Base-by-base conservation (phyloP, 2,797 vertebrate species). In the Benthosema pterotum region DNA sequence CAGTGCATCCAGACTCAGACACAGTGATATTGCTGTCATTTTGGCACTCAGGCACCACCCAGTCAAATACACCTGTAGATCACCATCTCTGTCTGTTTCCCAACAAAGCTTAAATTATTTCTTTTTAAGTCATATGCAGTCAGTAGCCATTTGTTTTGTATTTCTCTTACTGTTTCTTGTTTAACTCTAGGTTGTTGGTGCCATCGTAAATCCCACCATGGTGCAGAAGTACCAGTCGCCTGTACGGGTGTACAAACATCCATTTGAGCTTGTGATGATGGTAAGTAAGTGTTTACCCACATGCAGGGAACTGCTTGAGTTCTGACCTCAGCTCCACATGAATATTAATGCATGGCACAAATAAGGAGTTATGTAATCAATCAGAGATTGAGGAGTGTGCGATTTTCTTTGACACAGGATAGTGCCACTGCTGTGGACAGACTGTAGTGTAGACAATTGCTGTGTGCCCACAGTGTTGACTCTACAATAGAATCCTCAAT, bases 161-260 rank as follows among this genome's bases (percentile, higher is more conserved):
- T 42, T 4, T 57, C 5, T 53, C 58, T 28, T 52, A 11, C 60
- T 7, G 57, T 25, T 47, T 59, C 17, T 17, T 17, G 0, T 73
- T 66, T 67, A 3, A 67, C 22, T 65, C 45, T 74, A 93, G 92
- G 85, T 86, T 66, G 83, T 80, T 49, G 79, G 72, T 62, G 75
- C 82, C 22, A 48, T 65, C 28, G 48, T 64, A 58, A 69, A 71
- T 52, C 58, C 78, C 86, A 83, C 68, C 79, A 99, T 99, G 97
- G 97, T 99, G 91, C 97, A 99, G 91, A 97, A 97, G 77, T 99
- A 99, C 83, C 97, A 98, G 84, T 99, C 96, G 22, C 97, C 97
- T 1, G 95, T 99, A 60, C 92, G 96, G 71, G 93, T 99, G 83
- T 99, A 99, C 93, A 99, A 99, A 85, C 93, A 96, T 60, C 95